These are phyloP conservation scores for Sapayoa aenigma DNA, from an alignment of 2,113 vertebrate genomes.

Conservation along the genomic window DNA sequence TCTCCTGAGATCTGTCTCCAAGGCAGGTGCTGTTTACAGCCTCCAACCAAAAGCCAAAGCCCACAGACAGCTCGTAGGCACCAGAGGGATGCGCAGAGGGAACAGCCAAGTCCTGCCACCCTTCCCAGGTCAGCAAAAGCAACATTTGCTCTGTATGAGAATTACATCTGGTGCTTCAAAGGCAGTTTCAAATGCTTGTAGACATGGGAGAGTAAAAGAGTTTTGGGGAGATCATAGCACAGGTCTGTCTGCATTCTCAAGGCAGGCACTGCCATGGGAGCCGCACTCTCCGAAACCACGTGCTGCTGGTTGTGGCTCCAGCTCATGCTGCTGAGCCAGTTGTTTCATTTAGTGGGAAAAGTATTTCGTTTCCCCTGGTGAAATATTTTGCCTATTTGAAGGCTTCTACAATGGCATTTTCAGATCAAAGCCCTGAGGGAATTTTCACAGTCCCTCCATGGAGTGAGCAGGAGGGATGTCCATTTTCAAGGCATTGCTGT, in stretches of 20 bases:
- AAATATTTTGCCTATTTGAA: background rate
- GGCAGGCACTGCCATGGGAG: background rate
- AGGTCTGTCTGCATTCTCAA: background rate
- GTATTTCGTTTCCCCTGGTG: background rate
- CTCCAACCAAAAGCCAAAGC: background rate
- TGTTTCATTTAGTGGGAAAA: background rate
- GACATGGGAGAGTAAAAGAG: background rate
- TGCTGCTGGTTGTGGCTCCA: background rate
- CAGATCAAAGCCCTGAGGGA: background rate
- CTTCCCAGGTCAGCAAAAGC: background rate
- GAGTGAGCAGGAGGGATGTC: background rate
- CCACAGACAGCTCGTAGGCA: background rate
- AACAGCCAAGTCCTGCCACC: background rate
- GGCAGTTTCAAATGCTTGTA: background rate
- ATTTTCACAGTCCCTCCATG: background rate
- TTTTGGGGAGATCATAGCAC: background rate
- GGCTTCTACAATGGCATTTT: background rate
- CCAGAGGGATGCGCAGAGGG: background rate
- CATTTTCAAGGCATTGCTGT: background rate
- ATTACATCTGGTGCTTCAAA: background rate
- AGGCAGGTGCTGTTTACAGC: background rate
- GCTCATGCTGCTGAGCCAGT: background rate
- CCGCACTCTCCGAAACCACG: fast-evolving
- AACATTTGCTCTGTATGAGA: background rate
- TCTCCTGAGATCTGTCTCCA: background rate